Evolutionary conservation across 2,888 invertebrate species (phyloP).

Genomic region (Epinotia nisella): DNA sequence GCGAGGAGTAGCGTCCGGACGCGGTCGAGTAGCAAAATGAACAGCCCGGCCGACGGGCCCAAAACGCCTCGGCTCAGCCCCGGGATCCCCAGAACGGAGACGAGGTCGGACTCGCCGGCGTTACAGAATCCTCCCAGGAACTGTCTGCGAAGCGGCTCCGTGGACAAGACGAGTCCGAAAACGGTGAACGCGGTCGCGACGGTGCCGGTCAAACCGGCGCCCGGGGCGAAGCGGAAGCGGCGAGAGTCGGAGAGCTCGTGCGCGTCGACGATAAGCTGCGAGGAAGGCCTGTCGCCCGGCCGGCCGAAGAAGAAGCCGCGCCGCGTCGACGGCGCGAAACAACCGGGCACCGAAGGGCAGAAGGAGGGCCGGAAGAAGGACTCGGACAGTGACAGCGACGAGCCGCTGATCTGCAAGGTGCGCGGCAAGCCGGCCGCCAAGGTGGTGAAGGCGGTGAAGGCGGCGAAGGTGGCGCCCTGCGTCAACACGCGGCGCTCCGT

Average conservation of each 20-base stretch:
- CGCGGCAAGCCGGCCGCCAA: slow-evolving; percentile 72
- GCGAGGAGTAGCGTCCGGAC: slow-evolving; percentile 86
- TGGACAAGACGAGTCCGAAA: slow-evolving; percentile 71
- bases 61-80: slow-evolving; percentile 79
- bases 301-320: slow-evolving; percentile 75
- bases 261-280: slow-evolving; percentile 86
- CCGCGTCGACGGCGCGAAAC: slow-evolving; percentile 68
- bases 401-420: slow-evolving; percentile 90
- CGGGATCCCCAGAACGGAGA: slow-evolving; percentile 61
- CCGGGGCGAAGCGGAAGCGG: slow-evolving; percentile 88
- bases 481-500: slow-evolving; percentile 85
- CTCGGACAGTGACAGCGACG: slow-evolving; percentile 91
- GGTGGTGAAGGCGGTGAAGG: slow-evolving; percentile 50
- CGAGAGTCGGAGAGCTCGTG: slow-evolving; percentile 91
- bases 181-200: slow-evolving; percentile 48
- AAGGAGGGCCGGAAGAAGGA: slow-evolving; percentile 80
- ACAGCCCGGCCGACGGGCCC: slow-evolving; percentile 86
- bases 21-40: slow-evolving; percentile 87
- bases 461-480: slow-evolving; percentile 54
- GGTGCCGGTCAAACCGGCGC: slow-evolving; percentile 58
- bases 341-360: slow-evolving; percentile 76
- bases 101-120: slow-evolving; percentile 73
- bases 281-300: slow-evolving; percentile 74
- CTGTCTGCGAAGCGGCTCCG: slow-evolving; percentile 69
- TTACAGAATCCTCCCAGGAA: slow-evolving; percentile 58